These are phyloP conservation scores for Pantelozetes paolii DNA, from an alignment of 2,888 invertebrate genomes.

Conservation along the genomic window DNA sequence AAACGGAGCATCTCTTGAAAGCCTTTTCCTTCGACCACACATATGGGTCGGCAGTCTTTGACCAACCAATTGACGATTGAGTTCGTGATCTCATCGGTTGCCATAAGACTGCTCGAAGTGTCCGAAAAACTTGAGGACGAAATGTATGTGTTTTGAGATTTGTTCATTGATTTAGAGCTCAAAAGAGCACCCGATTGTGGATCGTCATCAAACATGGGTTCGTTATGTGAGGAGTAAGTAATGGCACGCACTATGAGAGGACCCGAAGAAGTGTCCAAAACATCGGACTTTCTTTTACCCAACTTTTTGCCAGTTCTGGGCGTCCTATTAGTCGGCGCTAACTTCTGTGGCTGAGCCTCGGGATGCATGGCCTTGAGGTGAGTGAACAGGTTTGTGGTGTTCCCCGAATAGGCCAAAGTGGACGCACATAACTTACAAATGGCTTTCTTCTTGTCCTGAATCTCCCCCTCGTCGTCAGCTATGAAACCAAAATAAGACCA, in stretches of 20 bases:
- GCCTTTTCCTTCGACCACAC: conserved; percentile 41
- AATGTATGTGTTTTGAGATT: background rate
- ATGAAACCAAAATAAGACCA: conserved; percentile 45
- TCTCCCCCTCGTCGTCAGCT: conserved; percentile 44
- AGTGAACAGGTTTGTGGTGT: conserved; percentile 45
- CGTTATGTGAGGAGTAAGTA: conserved; percentile 14
- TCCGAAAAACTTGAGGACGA: conserved; percentile 9
- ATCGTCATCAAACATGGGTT: conserved; percentile 9
- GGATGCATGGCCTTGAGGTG: conserved; percentile 45
- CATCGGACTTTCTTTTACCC: conserved; percentile 26
- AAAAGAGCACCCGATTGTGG: background rate
- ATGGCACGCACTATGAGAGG: conserved; percentile 33
- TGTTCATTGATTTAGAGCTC: background rate
- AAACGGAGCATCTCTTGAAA: conserved; percentile 40
- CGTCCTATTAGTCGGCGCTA: conserved; percentile 40
- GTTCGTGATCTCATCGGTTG: conserved; percentile 42
- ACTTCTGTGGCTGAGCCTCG: conserved; percentile 42
- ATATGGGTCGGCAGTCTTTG: conserved; percentile 43
- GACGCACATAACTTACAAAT: conserved; percentile 45
- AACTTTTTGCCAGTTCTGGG: conserved; percentile 41
- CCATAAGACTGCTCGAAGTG: background rate
- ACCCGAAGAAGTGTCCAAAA: conserved; percentile 11
- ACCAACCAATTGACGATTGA: conserved; percentile 43
- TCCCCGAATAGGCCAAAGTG: conserved; percentile 44
- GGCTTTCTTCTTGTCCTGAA: conserved; percentile 44